Evolutionary conservation across 2,113 vertebrate species (phyloP).

Genomic region (Anthoscopus minutus): DNA sequence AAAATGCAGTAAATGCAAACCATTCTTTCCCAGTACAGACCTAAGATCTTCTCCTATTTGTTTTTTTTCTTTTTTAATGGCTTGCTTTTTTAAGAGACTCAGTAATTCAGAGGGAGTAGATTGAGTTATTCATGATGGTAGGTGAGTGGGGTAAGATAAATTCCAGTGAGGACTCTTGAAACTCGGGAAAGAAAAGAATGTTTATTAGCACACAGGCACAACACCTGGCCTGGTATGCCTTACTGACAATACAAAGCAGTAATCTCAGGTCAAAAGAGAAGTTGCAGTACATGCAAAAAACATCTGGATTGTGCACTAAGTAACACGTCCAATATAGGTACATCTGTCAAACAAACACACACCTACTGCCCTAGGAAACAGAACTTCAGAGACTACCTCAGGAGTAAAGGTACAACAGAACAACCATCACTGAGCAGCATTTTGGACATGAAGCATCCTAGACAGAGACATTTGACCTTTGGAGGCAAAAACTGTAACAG

Average conservation of each 20-base stretch:
- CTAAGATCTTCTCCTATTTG: neutral
- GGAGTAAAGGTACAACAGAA: constrained; percentile 11
- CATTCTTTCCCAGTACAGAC: neutral
- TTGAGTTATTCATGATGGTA: neutral
- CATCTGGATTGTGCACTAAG: constrained; percentile 27
- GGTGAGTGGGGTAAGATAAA: neutral
- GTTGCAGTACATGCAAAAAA: constrained; percentile 44
- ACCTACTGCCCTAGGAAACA: constrained; percentile 27
- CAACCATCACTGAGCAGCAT: neutral
- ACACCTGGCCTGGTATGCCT: constrained; percentile 14
- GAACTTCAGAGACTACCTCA: constrained; percentile 22
- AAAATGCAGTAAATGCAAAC: neutral
- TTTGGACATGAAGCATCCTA: constrained; percentile 19
- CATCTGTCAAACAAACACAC: constrained; percentile 36
- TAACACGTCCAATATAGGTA: neutral
- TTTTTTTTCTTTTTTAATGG: neutral
- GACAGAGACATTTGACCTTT: constrained; percentile 35
- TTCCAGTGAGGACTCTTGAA: neutral
- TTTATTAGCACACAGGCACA: constrained; percentile 63
- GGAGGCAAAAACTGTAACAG: constrained; percentile 51
- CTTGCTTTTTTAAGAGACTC: neutral
- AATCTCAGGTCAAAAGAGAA: constrained; percentile 31
- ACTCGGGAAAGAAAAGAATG: neutral
- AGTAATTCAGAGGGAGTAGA: neutral
- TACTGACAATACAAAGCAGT: constrained; percentile 47